These are phyloP conservation scores for Microcebus murinus DNA, from an alignment of 2,113 vertebrate genomes.

Conservation along the genomic window DNA sequence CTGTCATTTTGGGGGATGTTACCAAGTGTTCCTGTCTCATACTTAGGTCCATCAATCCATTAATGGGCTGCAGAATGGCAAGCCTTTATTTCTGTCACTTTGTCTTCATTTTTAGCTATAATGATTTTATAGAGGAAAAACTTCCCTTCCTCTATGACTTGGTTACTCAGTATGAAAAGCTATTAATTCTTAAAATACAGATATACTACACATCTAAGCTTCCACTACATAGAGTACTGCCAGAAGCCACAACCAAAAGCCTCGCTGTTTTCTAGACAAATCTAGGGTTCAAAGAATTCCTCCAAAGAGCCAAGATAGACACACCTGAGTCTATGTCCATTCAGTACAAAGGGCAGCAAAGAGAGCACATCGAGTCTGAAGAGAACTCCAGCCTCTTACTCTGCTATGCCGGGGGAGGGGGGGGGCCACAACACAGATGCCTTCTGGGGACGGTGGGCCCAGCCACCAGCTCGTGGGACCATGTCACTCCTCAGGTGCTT, in stretches of 20 bases:
- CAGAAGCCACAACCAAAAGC: background rate
- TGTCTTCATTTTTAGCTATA: background rate
- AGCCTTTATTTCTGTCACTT: background rate
- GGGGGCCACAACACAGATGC: background rate
- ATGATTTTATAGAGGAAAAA: background rate
- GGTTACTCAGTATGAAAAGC: background rate
- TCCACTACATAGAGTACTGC: background rate
- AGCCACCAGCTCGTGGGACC: background rate
- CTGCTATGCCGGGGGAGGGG: too few relatives aligned
- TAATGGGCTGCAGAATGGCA: background rate
- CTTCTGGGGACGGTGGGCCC: background rate
- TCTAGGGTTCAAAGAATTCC: background rate
- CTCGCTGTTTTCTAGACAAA: background rate
- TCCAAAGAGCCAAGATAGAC: background rate
- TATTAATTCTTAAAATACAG: conserved; percentile 5
- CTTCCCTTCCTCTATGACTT: background rate
- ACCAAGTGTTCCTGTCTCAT: background rate
- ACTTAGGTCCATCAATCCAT: background rate
- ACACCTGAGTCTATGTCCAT: accelerated
- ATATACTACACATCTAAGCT: background rate
- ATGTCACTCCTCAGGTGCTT: background rate
- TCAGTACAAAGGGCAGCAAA: background rate
- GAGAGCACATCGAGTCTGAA: accelerated
- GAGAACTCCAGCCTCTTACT: background rate
- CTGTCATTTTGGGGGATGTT: background rate